phyloP scores from a whole-genome alignment of 2,888 invertebrate species.

The Selenia dentaria region DNA sequence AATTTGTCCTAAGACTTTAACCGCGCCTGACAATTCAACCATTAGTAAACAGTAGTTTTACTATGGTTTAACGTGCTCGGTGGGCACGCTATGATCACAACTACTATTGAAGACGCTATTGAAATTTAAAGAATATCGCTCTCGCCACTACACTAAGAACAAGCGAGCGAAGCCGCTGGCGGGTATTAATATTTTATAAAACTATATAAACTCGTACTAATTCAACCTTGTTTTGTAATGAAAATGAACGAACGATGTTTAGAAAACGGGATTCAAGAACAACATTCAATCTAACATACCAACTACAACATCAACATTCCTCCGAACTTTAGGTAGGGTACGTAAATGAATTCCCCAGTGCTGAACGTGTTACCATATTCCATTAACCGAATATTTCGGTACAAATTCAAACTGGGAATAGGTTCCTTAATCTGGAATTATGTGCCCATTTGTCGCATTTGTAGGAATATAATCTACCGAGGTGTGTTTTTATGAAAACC shows the following conservation, averaged over 20 bases:
- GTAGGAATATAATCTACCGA: conserved; percentile 26
- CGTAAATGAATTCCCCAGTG: conserved; percentile 28
- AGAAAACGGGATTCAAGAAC: not conserved
- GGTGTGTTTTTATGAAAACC: conserved; percentile 26
- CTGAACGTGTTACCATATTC: conserved; percentile 32
- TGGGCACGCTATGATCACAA: too few relatives aligned
- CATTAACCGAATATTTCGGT: conserved; percentile 36
- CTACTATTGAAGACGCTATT: too few relatives aligned
- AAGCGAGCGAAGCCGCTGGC: too few relatives aligned
- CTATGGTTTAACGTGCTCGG: too few relatives aligned
- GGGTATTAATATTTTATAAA: too few relatives aligned
- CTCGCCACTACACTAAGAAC: too few relatives aligned
- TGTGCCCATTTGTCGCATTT: conserved; percentile 28
- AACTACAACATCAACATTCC: conserved; percentile 10
- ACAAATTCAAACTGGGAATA: conserved; percentile 35
- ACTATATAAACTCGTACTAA: not conserved
- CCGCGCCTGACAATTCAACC: too few relatives aligned
- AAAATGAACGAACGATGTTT: not conserved
- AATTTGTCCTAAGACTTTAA: too few relatives aligned
- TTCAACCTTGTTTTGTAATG: not conserved
- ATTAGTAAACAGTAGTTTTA: too few relatives aligned
- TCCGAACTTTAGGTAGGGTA: conserved; percentile 20
- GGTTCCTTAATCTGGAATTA: conserved; percentile 31
- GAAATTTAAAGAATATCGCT: too few relatives aligned
- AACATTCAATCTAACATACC: conserved; percentile 1